These are phyloP conservation scores for Rhinichthys osculus DNA, from an alignment of 2,797 vertebrate genomes.

Conservation along the genomic window DNA sequence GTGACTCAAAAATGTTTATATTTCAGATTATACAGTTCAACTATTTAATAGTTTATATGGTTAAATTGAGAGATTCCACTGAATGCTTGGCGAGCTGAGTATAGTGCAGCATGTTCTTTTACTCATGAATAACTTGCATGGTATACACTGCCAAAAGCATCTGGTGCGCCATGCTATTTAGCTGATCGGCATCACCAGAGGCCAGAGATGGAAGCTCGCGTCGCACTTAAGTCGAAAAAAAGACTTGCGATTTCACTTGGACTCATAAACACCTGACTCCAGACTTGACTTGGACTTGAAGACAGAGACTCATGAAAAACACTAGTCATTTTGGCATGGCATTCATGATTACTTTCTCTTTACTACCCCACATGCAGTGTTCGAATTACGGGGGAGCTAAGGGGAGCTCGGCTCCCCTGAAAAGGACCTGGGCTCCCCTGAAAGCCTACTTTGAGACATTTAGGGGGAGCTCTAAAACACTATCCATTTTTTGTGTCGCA, in stretches of 20 bases:
- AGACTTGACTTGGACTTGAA: not conserved
- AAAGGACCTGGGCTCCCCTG: no score
- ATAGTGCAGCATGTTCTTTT: constrained; percentile 34
- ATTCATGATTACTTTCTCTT: no score
- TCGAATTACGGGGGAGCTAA: no score
- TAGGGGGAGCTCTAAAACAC: no score
- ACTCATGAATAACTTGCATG: constrained; percentile 79
- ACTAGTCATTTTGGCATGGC: not conserved
- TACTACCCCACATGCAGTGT: not conserved
- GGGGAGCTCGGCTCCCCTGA: no score
- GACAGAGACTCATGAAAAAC: not conserved
- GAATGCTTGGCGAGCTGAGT: constrained; percentile 68
- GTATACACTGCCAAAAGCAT: constrained; percentile 74
- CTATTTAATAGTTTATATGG: constrained; percentile 53
- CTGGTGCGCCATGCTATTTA: constrained; percentile 66
- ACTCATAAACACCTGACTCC: not conserved
- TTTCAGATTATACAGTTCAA: not conserved
- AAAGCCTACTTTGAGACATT: no score
- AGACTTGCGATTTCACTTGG: not conserved
- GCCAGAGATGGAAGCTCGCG: no score
- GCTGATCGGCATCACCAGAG: constrained; percentile 47
- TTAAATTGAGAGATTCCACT: constrained; percentile 74
- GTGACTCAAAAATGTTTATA: not conserved
- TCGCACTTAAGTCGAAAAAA: not conserved
- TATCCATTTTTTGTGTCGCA: no score